Base-by-base conservation (phyloP, 37 sponge, comb jelly and placozoan genomes). In the Chondrosia reniformis region DNA sequence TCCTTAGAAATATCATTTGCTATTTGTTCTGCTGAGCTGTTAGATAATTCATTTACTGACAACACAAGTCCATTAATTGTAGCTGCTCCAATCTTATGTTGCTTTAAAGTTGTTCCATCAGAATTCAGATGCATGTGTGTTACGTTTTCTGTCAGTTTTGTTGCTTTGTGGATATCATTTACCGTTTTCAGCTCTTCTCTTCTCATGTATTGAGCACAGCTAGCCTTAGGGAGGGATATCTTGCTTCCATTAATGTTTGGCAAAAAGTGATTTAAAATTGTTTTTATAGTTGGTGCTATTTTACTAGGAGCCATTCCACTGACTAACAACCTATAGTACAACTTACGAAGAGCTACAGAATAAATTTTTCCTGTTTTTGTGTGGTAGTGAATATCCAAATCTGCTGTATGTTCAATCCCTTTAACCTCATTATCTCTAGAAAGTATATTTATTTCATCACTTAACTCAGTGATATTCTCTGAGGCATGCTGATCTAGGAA, bases 71-170 rank as follows among this genome's bases (percentile, higher is more conserved):
- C 64, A 67, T 80, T 80, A 28, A 63, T n/a, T 31, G 80, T 49
- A 19, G 66, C 62, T 33, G 67, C 72, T 42, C 67, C 80, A 31
- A 80, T 37, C 49, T 80, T 80, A 38, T 56, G 74, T 32, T 83
- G 83, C 15, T 55, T 22, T 33, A 54, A 34, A 42, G 76, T 83
- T 33, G 83, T 83, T n/a, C 83, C 83, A 76, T 83, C 83, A 31
- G 83, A 61, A 56, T 83, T 83, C 43, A 81, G 15, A 34, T 66
- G 67, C 32, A 80, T 27, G 36, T 42, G 42, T 72, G 58, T 66
- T n/a, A 55, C 17, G 25, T 38, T 22, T 17, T 44, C 39, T 49
- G 52, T 49, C 40, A 75, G n/a, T 21, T 62, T 55, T 59, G 63
- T 55, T 42, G 83, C 83, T 61, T 74, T 75, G 49, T 83, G 83